Conservation (phyloP, 1,140 invertebrate species). For the Euura saliciscinereae region DNA sequence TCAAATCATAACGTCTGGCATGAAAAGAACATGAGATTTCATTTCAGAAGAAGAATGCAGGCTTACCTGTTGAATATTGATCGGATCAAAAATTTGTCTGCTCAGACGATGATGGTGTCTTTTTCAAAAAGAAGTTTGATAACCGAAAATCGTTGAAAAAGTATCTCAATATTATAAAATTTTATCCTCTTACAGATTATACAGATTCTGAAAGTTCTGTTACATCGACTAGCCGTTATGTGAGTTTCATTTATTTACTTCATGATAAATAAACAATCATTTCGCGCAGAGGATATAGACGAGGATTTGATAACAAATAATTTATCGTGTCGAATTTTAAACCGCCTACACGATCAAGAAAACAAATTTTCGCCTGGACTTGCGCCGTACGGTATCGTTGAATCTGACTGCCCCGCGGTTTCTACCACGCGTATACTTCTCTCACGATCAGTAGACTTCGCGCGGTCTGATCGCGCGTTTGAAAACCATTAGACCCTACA, state of each 20-base stretch:
- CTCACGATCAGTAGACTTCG: not conserved
- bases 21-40: no score
- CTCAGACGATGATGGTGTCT: no score
- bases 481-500: not conserved
- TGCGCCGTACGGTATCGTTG: not conserved
- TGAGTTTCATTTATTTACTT: not conserved
- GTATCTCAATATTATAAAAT: not conserved
- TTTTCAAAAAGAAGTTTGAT: no score
- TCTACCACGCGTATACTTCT: not conserved
- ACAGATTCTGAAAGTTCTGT: not conserved
- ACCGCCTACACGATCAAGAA: not conserved
- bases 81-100: no score
- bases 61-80: no score
- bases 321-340: not conserved
- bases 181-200: not conserved
- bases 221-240: not conserved
- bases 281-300: not conserved
- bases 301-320: not conserved
- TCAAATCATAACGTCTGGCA: no score
- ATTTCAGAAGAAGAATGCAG: no score
- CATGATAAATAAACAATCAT: not conserved
- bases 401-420: not conserved
- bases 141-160: no score
- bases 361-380: not conserved
- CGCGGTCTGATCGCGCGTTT: constrained; percentile 3